phyloP scores from a whole-genome alignment of 2,888 invertebrate genomes.

The Leptinotarsa haldemani region DNA sequence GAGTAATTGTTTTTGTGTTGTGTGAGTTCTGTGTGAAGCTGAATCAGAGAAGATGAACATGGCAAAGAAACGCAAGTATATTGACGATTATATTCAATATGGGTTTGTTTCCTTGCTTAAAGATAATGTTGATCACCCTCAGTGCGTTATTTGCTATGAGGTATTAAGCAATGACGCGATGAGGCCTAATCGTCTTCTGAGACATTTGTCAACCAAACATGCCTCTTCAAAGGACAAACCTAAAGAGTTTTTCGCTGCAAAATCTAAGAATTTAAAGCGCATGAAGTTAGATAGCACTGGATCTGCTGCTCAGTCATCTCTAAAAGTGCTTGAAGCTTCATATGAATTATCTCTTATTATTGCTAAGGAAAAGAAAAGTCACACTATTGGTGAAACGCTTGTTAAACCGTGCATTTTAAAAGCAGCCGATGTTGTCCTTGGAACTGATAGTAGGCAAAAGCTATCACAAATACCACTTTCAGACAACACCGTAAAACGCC shows the following conservation, averaged over 20 bases:
- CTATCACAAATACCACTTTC: neutral
- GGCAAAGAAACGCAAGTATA: no score
- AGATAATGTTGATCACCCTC: neutral
- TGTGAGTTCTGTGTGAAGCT: neutral
- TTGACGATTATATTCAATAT: no score
- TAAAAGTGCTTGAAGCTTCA: no score
- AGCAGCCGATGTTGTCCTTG: no score
- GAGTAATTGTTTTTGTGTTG: slow-evolving; percentile 6
- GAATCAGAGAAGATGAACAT: no score
- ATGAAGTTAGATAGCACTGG: neutral
- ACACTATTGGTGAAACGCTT: no score
- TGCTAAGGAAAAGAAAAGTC: no score
- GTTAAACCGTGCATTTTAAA: no score
- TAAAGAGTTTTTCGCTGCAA: slow-evolving; percentile 12
- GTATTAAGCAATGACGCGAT: slow-evolving; percentile 12
- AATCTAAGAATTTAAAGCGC: slow-evolving; percentile 10
- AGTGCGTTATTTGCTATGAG: neutral
- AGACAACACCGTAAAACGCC: no score
- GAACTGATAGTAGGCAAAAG: no score
- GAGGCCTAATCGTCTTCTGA: slow-evolving; percentile 10
- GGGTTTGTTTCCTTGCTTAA: no score
- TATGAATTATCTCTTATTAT: no score
- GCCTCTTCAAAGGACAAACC: slow-evolving; percentile 16
- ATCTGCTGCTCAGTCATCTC: neutral
- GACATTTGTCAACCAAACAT: slow-evolving; percentile 11